These are phyloP conservation scores for Xestia sexstrigata DNA, from an alignment of 2,888 invertebrate genomes.

Conservation along the genomic window DNA sequence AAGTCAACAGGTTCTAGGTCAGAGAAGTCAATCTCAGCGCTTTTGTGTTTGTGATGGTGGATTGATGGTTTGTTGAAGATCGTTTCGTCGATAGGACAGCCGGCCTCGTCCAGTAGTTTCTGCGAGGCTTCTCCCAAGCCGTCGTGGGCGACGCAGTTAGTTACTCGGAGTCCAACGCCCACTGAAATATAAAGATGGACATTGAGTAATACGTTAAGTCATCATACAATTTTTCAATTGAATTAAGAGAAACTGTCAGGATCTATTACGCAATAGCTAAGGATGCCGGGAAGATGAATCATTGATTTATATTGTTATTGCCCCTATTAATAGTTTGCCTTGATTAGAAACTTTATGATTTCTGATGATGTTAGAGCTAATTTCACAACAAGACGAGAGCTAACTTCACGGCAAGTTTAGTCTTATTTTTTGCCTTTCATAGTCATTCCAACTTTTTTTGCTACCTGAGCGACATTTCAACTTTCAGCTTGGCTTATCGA, in stretches of 20 bases:
- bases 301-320: slow-evolving; percentile 21
- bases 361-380: not conserved
- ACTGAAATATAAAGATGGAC: slow-evolving; percentile 83
- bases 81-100: slow-evolving; percentile 94
- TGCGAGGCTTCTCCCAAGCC: slow-evolving; percentile 94
- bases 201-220: slow-evolving; percentile 41
- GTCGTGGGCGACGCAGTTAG: slow-evolving; percentile 95
- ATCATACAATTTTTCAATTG: slow-evolving; percentile 34
- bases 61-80: slow-evolving; percentile 90
- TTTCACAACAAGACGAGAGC: not conserved
- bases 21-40: slow-evolving; percentile 82
- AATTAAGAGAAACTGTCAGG: slow-evolving; percentile 32
- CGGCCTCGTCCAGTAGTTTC: slow-evolving; percentile 93
- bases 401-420: not conserved
- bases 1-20: slow-evolving; percentile 81
- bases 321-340: not conserved
- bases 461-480: not conserved
- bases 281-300: slow-evolving; percentile 13
- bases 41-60: slow-evolving; percentile 82
- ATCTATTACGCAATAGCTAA: slow-evolving; percentile 18
- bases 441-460: not conserved
- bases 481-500: not conserved
- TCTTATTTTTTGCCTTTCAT: not conserved
- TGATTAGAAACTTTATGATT: not conserved
- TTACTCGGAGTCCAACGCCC: slow-evolving; percentile 93